Base-by-base conservation (phyloP, 2,888 invertebrate genomes). In the Plagiodera versicolora region DNA sequence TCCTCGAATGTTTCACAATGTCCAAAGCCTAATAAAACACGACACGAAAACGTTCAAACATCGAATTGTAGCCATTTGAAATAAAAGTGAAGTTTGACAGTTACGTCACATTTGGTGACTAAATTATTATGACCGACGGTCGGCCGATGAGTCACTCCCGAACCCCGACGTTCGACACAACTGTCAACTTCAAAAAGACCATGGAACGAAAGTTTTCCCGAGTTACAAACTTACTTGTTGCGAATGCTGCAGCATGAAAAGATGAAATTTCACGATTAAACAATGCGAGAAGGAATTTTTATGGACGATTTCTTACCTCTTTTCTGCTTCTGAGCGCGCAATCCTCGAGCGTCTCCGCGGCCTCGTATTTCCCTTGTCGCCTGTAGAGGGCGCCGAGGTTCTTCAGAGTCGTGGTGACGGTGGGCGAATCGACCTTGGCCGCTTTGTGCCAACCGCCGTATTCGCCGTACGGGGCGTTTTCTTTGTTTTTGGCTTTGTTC, bases 401-500 rank as follows among this genome's bases (percentile, higher is more conserved):
- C 84, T 98, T 99, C 67, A 99, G 83, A 0, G 99, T 99, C 17
- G 98, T 98, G 16, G 97, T 96, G 39, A 98, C 96, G 0, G 97
- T 97, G 0, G 97, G 96, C 1, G 95, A 95, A 80, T 98, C 98
- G 66, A 97, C 96, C 85, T 97, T 98, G 51, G 97, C 96, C 56
- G 97, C 96, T 82, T 97, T 98, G 79, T 98, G 97, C 97, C 97
- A 98, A 18, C 95, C 95, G 14, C 95, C 95, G 75, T 94, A 94
- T 74, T 92, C 92, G 4, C 94, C 94, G 72, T 94, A 94, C 0
- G 95, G 95, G 18, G 91, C 90, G 77, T 93, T 93, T 77, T 92
- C 94, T 75, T 91, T 89, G 81, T 92, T 92, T 75, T 91, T 85
- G 72, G 80, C 80, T 81, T 98, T 98, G 81, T 95, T 96, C 80